Conservation (phyloP, 1,140 invertebrate species). For the Sitobion miscanthi region DNA sequence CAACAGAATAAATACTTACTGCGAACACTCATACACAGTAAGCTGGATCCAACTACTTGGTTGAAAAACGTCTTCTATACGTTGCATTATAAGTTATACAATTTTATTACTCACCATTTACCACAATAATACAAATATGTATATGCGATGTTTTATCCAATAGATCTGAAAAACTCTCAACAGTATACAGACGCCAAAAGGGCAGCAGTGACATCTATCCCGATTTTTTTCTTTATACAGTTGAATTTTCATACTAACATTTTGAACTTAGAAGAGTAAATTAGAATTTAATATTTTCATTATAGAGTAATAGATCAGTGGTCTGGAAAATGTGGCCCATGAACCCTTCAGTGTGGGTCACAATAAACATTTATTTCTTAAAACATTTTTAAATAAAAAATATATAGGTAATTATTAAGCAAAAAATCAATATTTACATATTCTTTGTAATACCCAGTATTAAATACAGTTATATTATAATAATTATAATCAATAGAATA, state of each 20-base stretch:
- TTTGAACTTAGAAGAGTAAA: background rate
- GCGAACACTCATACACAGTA: background rate
- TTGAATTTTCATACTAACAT: background rate
- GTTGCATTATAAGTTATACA: background rate
- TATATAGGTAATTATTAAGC: no score
- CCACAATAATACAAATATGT: background rate
- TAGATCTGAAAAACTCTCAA: background rate
- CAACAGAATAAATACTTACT: background rate
- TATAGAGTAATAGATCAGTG: no score
- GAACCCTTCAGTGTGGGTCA: no score
- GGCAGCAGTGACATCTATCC: no score
- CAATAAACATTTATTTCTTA: no score
- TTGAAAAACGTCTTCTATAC: background rate
- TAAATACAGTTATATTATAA: no score
- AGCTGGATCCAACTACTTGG: background rate
- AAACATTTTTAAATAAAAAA: no score
- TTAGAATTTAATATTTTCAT: background rate
- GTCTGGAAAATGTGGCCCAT: no score
- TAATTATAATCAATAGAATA: no score
- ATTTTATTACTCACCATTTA: background rate
- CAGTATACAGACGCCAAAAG: no score
- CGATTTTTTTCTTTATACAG: background rate
- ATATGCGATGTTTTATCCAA: background rate
- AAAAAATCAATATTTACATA: no score
- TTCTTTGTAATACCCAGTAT: no score